Base-by-base conservation (phyloP, 2,888 invertebrate species). In the Proisotoma minuta region DNA sequence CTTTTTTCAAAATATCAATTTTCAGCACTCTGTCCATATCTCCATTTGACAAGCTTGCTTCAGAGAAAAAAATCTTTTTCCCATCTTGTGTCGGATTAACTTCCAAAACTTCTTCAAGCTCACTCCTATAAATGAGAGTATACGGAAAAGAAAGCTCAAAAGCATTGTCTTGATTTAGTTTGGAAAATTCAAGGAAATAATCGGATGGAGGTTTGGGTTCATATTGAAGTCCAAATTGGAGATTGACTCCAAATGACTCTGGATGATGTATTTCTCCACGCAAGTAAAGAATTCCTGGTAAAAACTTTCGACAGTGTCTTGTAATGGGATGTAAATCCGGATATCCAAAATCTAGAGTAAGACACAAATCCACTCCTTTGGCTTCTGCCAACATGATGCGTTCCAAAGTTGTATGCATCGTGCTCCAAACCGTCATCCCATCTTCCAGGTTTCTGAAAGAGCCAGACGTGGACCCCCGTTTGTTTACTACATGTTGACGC, bases 121-220 rank as follows among this genome's bases (percentile, higher is more conserved):
- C 69, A 51, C 63, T 67, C 23, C 60, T 47, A 47, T 59, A 60
- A 28, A 69, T 57, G 10, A 70, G 58, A 18, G 67, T 68, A 27
- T 70, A 70, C 1, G 70, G 67, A 56, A 60, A 59, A 20, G 61
- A 53, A 29, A 68, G 58, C 43, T 70, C 64, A 34, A 70, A 70
- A n/a, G 62, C 57, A 28, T 63, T 63, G 15, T 64, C 59, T n/a
- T 67, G 65, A 53, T 70, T 70, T 43, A 65, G 52, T 57, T 70
- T 70, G 57, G 63, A 62, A 24, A 70, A 52, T 53, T 70, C 70
- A 52, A 67, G 52, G 56, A 62, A 70, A 47, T 62, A 68, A 4
- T 62, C 57, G 1, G 62, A 39, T 3, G 48, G 24, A 15, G 60
- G 34, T 18, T 54, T 54, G n/a, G n/a, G n/a, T 39, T 60, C 39